A percentile compares a stretch with the other conserved stretches of the same genome.
phyloP scores from a whole-genome alignment of 2,113 vertebrate genomes.

The Onychorhynchus coronatus region DNA sequence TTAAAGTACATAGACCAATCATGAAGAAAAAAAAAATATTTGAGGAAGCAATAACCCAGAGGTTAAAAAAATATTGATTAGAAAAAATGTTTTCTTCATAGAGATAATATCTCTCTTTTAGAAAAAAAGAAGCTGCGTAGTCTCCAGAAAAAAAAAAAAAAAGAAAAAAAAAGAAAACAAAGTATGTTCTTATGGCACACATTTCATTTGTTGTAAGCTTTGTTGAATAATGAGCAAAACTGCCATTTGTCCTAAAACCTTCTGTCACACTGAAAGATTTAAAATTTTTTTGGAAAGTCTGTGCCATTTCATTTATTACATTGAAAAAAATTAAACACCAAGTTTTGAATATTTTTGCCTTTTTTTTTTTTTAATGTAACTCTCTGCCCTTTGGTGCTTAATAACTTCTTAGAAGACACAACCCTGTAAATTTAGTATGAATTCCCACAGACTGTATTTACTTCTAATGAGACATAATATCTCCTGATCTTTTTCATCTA shows the following conservation, averaged over 20 bases:
- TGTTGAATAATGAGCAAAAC: conserved; percentile 72
- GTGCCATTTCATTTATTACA: conserved; percentile 43
- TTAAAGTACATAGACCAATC: conserved; percentile 76
- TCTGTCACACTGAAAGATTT: conserved; percentile 59
- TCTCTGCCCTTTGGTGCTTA: conserved; percentile 27
- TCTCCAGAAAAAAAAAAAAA: conserved; percentile 41
- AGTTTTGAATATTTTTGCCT: conserved; percentile 23
- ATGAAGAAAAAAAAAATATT: conserved; percentile 59
- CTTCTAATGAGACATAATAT: conserved; percentile 68
- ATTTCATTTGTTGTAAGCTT: conserved; percentile 71
- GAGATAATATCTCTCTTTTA: conserved; percentile 75
- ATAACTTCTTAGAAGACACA: conserved; percentile 38
- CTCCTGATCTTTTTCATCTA: conserved; percentile 71
- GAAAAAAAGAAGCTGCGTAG: conserved; percentile 63
- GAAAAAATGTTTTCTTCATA: conserved; percentile 79
- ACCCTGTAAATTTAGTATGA: conserved; percentile 49
- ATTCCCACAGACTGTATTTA: conserved; percentile 62
- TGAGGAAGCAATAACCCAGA: conserved; percentile 77
- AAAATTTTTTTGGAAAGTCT: conserved; percentile 55
- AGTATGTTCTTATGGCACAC: conserved; percentile 60
- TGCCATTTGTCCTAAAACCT: conserved; percentile 63
- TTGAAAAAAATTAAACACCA: conserved; percentile 23
- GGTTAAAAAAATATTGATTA: conserved; percentile 82
- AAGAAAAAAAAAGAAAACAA: conserved; percentile 34
- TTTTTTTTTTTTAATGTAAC: background rate